Evolutionary conservation across 2,113 vertebrate genomes (phyloP).

Genomic region (Gallinago jamesoni): DNA sequence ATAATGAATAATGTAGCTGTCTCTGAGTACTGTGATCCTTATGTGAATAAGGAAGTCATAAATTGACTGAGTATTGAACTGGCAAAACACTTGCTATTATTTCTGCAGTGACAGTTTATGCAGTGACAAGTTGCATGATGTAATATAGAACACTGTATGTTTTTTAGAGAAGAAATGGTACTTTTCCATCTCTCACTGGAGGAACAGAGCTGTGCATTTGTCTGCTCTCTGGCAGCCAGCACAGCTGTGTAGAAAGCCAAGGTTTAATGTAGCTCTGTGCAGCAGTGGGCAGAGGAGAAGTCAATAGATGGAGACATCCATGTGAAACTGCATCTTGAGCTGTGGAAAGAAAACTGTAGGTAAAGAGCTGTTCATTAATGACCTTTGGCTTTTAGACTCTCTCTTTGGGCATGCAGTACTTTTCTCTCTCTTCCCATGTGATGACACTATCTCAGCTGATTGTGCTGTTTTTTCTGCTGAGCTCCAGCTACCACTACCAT

Average conservation of each 20-base stretch:
- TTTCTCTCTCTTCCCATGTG: not conserved
- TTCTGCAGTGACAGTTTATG: slow-evolving; percentile 10
- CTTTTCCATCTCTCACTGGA: not conserved
- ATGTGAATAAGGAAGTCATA: slow-evolving; percentile 16
- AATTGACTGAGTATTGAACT: slow-evolving; percentile 4
- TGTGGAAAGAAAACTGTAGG: not conserved
- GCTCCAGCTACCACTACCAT: not conserved
- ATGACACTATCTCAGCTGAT: not conserved
- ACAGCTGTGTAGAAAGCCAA: not conserved
- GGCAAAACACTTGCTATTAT: not conserved
- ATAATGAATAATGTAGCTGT: slow-evolving; percentile 40
- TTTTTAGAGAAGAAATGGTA: not conserved
- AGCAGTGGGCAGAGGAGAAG: not conserved
- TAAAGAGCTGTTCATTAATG: not conserved
- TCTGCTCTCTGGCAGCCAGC: not conserved
- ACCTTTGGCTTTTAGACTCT: not conserved
- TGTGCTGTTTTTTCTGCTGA: not conserved
- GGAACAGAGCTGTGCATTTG: not conserved
- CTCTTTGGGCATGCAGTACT: not conserved
- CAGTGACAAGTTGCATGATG: not conserved
- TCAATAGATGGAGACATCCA: not conserved
- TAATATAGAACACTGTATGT: not conserved
- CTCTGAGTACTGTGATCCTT: not conserved
- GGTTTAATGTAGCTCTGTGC: not conserved
- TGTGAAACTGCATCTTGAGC: not conserved